Evolutionary conservation across 2,113 vertebrate genomes (phyloP).

Genomic region (Mobula hypostoma): DNA sequence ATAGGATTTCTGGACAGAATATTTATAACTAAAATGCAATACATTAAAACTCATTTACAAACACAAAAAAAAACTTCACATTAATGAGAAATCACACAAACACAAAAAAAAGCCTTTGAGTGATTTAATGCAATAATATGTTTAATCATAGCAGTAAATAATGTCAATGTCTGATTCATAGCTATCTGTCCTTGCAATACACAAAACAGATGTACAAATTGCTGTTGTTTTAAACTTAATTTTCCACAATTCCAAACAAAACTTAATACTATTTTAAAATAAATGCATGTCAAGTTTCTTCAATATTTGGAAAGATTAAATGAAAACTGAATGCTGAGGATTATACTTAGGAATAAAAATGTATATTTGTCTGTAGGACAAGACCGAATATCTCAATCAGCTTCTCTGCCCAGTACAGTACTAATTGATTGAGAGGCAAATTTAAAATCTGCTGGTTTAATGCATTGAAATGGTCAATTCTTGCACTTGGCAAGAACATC

Average conservation of each 20-base stretch:
- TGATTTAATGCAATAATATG: constrained; percentile 2
- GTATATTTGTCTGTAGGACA: not conserved
- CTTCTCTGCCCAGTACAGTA: not conserved
- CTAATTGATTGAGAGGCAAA: not conserved
- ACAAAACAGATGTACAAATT: not conserved
- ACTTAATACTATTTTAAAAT: constrained; percentile 11
- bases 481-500: not conserved
- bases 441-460: not conserved
- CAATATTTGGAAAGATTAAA: not conserved
- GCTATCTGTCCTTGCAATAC: not conserved
- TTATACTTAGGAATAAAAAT: not conserved
- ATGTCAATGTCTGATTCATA: not conserved
- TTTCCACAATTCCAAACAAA: not conserved
- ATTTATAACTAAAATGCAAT: not conserved
- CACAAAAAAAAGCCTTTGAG: not conserved
- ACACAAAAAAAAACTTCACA: not conserved
- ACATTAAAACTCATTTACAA: not conserved
- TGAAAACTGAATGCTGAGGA: not conserved
- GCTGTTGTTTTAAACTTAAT: not conserved
- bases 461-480: not conserved
- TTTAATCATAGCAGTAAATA: not conserved
- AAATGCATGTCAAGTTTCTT: not conserved
- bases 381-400: not conserved
- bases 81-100: not conserved
- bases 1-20: not conserved